A percentile compares a stretch with the other conserved stretches of the same genome.
These are phyloP conservation scores for Balanococcus diminutus DNA, from an alignment of 2,888 invertebrate genomes.

Conservation along the genomic window DNA sequence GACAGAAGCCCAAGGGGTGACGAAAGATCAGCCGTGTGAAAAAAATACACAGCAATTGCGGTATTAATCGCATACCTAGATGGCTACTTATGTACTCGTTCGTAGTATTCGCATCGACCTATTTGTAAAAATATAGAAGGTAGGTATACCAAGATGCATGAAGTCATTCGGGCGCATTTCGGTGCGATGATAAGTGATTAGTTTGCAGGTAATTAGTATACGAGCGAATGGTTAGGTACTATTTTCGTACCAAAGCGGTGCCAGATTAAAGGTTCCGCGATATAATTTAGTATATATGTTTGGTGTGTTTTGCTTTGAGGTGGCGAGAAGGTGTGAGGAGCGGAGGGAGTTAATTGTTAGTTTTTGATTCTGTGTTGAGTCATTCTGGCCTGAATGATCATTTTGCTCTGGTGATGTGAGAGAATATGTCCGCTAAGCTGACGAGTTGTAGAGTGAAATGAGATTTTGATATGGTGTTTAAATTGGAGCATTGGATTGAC, in stretches of 20 bases:
- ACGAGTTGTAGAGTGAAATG: neutral
- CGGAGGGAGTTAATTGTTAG: neutral
- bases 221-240: neutral
- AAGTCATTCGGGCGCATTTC: neutral
- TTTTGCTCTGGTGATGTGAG: neutral
- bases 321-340: neutral
- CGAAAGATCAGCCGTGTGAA: neutral
- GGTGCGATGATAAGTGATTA: neutral
- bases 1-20: neutral
- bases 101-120: too few species aligned
- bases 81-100: neutral
- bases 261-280: constrained; percentile 5
- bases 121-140: neutral
- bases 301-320: neutral
- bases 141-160: neutral
- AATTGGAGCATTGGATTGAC: neutral
- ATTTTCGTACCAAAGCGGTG: neutral
- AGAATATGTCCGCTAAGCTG: too few species aligned
- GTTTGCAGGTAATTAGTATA: neutral
- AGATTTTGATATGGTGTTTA: neutral
- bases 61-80: neutral
- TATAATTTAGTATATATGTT: neutral
- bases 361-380: neutral
- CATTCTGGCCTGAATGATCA: neutral
- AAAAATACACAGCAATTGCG: neutral